A percentile compares a stretch with the other conserved stretches of the same genome.
Evolutionary conservation across 2,888 invertebrate species (phyloP).

Genomic region (Campaea margaritaria): DNA sequence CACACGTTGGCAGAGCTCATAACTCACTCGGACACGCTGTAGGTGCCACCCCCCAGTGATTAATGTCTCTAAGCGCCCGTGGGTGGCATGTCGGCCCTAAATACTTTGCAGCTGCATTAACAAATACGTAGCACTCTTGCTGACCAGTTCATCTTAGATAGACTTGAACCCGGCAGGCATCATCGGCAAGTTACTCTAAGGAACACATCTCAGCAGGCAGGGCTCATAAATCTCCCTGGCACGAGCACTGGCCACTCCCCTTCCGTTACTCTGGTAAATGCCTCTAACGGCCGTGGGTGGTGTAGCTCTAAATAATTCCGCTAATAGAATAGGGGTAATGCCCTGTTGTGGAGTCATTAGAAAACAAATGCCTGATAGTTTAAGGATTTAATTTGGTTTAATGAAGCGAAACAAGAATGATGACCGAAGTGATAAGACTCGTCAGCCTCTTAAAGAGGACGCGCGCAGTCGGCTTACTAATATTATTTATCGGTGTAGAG

Average conservation of each 20-base stretch:
- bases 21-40: conserved; percentile 14
- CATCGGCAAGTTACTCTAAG: background rate
- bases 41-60: conserved; percentile 18
- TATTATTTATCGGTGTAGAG: too few species aligned
- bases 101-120: conserved; percentile 4
- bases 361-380: too few species aligned
- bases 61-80: conserved; percentile 6
- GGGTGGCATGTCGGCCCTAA: conserved; percentile 12
- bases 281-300: conserved; percentile 5
- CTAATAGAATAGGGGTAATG: conserved; percentile 1
- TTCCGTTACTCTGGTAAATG: conserved; percentile 16
- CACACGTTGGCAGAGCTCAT: conserved; percentile 3
- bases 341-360: too few species aligned
- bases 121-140: too few species aligned
- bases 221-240: conserved; percentile 17
- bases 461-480: too few species aligned
- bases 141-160: too few species aligned
- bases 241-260: conserved; percentile 6
- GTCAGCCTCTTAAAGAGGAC: too few species aligned
- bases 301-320: conserved; percentile 10
- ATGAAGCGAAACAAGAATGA: too few species aligned
- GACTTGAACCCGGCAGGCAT: too few species aligned
- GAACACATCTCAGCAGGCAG: background rate
- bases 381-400: background rate
- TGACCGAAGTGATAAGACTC: too few species aligned